These are phyloP conservation scores for Andrena camellia DNA, from an alignment of 2,888 invertebrate genomes.

Conservation along the genomic window DNA sequence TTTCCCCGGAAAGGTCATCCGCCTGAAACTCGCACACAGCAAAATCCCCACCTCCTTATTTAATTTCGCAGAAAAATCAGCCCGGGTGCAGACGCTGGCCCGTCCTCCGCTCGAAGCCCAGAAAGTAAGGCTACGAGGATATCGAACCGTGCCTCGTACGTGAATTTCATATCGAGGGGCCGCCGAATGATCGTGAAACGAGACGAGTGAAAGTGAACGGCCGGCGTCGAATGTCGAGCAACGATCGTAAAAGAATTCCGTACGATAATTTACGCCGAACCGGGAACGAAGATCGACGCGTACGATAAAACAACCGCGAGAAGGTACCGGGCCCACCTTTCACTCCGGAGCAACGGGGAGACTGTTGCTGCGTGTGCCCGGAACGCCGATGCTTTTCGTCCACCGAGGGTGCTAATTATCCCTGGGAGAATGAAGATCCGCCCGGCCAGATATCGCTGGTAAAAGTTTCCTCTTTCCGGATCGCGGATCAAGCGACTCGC, in stretches of 20 bases:
- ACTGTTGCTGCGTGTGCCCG: constrained; percentile 3
- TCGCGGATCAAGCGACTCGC: constrained; percentile 29
- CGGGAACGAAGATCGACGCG: constrained; percentile 41
- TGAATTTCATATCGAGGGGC: constrained; percentile 46
- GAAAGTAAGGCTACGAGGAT: not conserved
- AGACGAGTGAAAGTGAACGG: constrained; percentile 69
- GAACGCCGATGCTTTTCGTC: constrained; percentile 41
- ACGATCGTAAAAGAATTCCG: constrained; percentile 59
- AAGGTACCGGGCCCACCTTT: constrained; percentile 51
- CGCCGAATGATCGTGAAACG: constrained; percentile 24
- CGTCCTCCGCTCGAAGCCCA: too few relatives aligned
- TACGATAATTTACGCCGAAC: constrained; percentile 49
- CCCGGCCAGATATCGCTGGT: constrained; percentile 37
- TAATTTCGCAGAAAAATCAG: not conserved
- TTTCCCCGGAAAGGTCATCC: too few relatives aligned
- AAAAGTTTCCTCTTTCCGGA: constrained; percentile 57
- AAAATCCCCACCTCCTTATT: too few relatives aligned
- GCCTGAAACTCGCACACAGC: too few relatives aligned
- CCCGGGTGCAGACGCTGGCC: not conserved
- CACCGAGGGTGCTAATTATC: constrained; percentile 54
- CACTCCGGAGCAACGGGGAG: constrained; percentile 42
- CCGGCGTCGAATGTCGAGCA: constrained; percentile 59
- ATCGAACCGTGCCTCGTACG: constrained; percentile 2
- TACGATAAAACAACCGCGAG: constrained; percentile 37
- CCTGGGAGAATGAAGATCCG: constrained; percentile 48